Conservation (phyloP, 1,140 invertebrate species). For the Halictus rubicundus region DNA sequence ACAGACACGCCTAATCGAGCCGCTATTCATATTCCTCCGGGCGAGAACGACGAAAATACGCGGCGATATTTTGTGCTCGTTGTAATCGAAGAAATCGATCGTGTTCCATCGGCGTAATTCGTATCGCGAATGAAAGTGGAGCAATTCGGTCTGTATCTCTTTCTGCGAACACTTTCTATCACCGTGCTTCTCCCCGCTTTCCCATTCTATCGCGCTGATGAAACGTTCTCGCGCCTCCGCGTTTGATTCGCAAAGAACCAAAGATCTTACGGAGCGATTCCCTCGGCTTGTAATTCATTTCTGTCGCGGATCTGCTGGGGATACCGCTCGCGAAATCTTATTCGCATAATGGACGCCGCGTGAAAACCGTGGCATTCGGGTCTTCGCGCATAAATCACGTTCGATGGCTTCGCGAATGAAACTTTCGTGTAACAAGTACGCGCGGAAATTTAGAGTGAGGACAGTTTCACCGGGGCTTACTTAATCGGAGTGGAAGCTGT, state of each 20-base stretch:
- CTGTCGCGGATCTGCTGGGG: not conserved
- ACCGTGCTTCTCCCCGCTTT: not conserved
- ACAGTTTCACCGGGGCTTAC: no score
- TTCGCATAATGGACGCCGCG: not conserved
- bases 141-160: not conserved
- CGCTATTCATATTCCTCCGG: conserved; percentile 20
- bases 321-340: not conserved
- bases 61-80: not conserved
- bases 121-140: conserved; percentile 35
- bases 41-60: not conserved
- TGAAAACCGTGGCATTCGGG: not conserved
- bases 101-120: conserved; percentile 4
- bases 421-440: no score
- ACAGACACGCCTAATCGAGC: not conserved
- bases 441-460: no score
- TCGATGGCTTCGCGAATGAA: no score
- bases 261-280: not conserved
- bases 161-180: not conserved
- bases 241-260: conserved; percentile 26
- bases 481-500: no score
- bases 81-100: conserved; percentile 8
- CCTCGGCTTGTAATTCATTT: conserved; percentile 2
- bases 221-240: conserved; percentile 9
- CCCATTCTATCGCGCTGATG: not conserved
- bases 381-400: not conserved